Evolutionary conservation across 1,140 invertebrate species (phyloP).

Genomic region (Bombus pascuorum): DNA sequence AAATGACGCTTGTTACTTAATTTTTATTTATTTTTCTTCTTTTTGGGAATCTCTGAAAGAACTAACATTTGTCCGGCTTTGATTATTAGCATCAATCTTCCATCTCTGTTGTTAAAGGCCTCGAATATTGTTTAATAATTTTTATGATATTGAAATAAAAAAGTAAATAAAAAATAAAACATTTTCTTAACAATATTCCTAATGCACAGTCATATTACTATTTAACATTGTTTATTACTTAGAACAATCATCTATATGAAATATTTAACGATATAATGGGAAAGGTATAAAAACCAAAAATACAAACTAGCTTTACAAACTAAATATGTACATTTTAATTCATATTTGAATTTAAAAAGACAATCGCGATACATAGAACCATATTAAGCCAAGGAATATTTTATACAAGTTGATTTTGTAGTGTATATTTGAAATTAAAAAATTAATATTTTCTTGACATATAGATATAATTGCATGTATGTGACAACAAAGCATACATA

Average conservation of each 20-base stretch:
- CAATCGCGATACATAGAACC: constrained; percentile 56
- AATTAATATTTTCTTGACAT: constrained; percentile 43
- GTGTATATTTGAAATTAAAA: constrained; percentile 48
- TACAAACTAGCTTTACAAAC: constrained; percentile 42
- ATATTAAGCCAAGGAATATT: constrained; percentile 39
- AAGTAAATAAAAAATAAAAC: constrained; percentile 2
- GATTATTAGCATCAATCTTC: constrained; percentile 7
- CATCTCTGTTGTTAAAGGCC: constrained; percentile 16
- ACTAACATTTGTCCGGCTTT: neutral
- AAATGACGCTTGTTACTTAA: constrained; percentile 39
- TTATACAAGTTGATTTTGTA: constrained; percentile 48
- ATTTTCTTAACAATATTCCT: constrained; percentile 8
- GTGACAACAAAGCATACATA: constrained; percentile 23
- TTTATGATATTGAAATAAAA: constrained; percentile 12
- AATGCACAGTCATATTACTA: neutral
- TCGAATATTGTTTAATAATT: constrained; percentile 6
- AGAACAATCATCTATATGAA: constrained; percentile 13
- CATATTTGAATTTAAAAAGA: constrained; percentile 46
- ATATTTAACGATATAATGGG: constrained; percentile 27
- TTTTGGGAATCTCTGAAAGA: constrained; percentile 6
- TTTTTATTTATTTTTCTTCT: neutral
- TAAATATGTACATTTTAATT: constrained; percentile 62
- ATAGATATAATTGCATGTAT: constrained; percentile 43
- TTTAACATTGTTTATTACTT: constrained; percentile 9
- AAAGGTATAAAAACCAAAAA: constrained; percentile 45